Percentiles rank a stretch among this genome's conserved stretches.
Conservation (phyloP, 2,113 vertebrate species). For the Ovis aries region DNA sequence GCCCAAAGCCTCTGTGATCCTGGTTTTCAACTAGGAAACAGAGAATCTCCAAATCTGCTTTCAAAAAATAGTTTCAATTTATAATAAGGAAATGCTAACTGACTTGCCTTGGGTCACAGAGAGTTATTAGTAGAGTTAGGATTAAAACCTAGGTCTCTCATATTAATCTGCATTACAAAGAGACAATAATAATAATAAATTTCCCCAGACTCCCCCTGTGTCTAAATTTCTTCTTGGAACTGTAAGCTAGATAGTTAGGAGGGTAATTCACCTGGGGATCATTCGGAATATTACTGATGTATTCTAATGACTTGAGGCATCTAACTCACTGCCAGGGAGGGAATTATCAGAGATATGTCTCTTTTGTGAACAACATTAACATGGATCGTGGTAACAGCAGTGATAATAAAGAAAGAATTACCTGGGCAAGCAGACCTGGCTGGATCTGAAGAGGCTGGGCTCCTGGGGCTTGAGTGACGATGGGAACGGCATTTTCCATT, state of each 20-base stretch:
- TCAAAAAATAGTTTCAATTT: slow-evolving; percentile 29
- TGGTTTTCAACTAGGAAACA: background rate
- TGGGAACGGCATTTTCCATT: slow-evolving; percentile 98
- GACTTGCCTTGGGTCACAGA: slow-evolving; percentile 36
- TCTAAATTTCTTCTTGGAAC: slow-evolving; percentile 42
- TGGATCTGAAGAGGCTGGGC: slow-evolving; percentile 98
- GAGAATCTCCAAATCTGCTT: background rate
- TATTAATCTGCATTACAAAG: slow-evolving; percentile 45
- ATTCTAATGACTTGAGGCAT: background rate
- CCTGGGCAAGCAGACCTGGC: slow-evolving; percentile 96
- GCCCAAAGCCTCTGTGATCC: background rate
- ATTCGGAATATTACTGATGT: background rate
- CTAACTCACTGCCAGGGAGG: background rate
- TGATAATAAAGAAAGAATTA: slow-evolving; percentile 72
- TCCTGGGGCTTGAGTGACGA: slow-evolving; percentile 97
- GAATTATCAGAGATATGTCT: background rate
- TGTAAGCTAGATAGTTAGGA: background rate
- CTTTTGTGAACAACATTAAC: background rate
- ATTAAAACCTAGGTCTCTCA: slow-evolving; percentile 37
- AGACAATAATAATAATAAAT: background rate
- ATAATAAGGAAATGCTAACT: slow-evolving; percentile 25
- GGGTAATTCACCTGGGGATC: slow-evolving; percentile 9
- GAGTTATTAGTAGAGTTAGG: slow-evolving; percentile 21
- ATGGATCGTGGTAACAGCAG: background rate
- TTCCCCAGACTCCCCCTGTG: background rate